Evolutionary conservation across 1,140 invertebrate genomes (phyloP).

Genomic region (Maniola jurtina): DNA sequence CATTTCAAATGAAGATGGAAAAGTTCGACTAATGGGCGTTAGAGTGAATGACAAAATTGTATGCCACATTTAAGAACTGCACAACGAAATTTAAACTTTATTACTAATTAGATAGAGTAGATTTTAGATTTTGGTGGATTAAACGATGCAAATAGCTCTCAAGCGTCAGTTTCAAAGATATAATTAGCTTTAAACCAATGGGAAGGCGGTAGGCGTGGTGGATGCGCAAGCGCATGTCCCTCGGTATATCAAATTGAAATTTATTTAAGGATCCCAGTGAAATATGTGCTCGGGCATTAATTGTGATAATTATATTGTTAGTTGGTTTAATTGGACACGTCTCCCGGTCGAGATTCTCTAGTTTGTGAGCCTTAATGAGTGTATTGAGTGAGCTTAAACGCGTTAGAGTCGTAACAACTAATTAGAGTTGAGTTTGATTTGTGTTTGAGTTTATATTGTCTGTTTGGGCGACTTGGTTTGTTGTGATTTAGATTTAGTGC

Average conservation of each 20-base stretch:
- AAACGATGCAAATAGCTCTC: constrained; percentile 74
- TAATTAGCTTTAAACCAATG: constrained; percentile 74
- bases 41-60: constrained; percentile 65
- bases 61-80: constrained; percentile 48
- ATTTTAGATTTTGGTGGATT: constrained; percentile 34
- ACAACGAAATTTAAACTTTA: constrained; percentile 33
- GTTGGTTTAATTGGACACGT: constrained; percentile 69
- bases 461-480: constrained; percentile 9
- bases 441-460: constrained; percentile 26
- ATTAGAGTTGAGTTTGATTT: constrained; percentile 36
- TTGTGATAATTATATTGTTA: constrained; percentile 77
- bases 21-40: constrained; percentile 71
- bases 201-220: constrained; percentile 55
- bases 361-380: constrained; percentile 32
- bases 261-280: constrained; percentile 65
- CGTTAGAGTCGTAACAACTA: constrained; percentile 23
- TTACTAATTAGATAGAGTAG: constrained; percentile 16
- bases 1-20: constrained; percentile 70
- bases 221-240: constrained; percentile 49
- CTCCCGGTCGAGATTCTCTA: constrained; percentile 47
- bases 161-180: constrained; percentile 52
- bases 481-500: constrained; percentile 15
- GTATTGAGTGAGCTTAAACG: constrained; percentile 24
- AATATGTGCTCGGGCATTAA: constrained; percentile 69
- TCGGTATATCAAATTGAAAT: constrained; percentile 54